Evolutionary conservation across 2,888 invertebrate genomes (phyloP), one percentile per base, ranked within the genome.

Genomic region (Nematopogon swammerdamellus): DNA sequence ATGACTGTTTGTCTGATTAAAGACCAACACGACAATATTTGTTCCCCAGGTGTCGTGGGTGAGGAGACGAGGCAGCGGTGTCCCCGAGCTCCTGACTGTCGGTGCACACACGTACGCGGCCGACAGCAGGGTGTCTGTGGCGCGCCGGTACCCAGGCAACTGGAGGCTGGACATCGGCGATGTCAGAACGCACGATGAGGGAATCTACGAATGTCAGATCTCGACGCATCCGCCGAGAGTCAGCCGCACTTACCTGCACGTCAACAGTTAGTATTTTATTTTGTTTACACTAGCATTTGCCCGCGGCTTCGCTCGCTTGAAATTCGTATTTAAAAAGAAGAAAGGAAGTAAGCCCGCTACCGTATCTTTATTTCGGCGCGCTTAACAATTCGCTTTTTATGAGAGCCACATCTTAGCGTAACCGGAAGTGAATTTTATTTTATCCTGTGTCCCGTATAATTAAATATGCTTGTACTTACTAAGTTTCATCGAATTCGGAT

Each of bases 221-320:
- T 87, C 87, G 19, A 87, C 87, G 1, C 86, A 88, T 64, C 88
- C 88, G 2, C 86, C 87, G 16, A 81, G 84, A 60, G 85, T 86
- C 65, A 85, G 87, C 67, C 76, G 82, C 60, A 83, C 84, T 46
- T 85, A 84, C 60, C 72, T 88, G 53, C 85, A 84, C 63, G 81
- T 88, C 55, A 84, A 86, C 63, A 86, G 88, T 87, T 72, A 72
- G 77, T 65, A 46, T 45, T 18, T 17, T 18, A 14, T 16, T 25
- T n/a, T n/a, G 8, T 18, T 11, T 18, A 6, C 19, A 19, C 19
- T 18, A 5, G 10, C 6, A 16, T 44, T n/a, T 16, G 19, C n/a
- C n/a, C n/a, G n/a, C n/a, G n/a, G n/a, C n/a, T n/a, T n/a, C n/a
- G n/a, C n/a, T n/a, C n/a, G n/a, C n/a, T n/a, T n/a, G n/a, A n/a